phyloP scores from a whole-genome alignment of 2,797 vertebrate species.

The Parambassis ranga region DNA sequence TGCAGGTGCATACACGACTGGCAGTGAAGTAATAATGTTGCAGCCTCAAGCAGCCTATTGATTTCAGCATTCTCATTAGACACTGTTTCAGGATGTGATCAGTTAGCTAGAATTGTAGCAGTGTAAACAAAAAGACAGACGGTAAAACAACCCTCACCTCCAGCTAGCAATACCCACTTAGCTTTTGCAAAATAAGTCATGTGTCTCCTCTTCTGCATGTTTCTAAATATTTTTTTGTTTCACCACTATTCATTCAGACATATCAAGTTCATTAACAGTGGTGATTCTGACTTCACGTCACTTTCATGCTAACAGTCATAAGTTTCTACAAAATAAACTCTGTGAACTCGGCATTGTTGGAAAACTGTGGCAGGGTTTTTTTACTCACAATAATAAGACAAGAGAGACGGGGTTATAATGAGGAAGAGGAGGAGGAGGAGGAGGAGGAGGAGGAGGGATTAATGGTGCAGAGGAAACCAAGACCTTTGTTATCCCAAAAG shows the following conservation, averaged over 20 bases:
- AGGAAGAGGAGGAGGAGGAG: too few species aligned
- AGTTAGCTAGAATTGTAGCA: not conserved
- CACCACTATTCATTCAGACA: too few species aligned
- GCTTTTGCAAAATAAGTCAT: not conserved
- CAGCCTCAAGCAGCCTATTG: constrained; percentile 5
- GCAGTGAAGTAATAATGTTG: not conserved
- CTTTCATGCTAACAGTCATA: too few species aligned
- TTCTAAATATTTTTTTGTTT: too few species aligned
- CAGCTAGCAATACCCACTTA: not conserved
- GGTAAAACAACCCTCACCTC: not conserved
- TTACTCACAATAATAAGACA: constrained; percentile 15
- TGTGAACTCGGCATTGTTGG: not conserved
- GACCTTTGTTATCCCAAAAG: too few species aligned
- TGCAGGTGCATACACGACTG: not conserved
- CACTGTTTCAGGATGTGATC: not conserved
- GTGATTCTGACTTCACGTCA: too few species aligned
- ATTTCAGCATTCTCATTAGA: constrained; percentile 10
- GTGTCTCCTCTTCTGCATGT: too few species aligned
- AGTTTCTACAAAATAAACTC: not conserved
- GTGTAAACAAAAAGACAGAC: not conserved
- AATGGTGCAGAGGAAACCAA: not conserved
- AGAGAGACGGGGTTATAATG: constrained; percentile 15
- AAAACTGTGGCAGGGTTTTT: constrained; percentile 8
- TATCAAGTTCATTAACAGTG: too few species aligned
- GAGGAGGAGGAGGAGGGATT: too few species aligned